Percentiles rank a stretch among this genome's conserved stretches.
These are phyloP conservation scores for Pemphigus obesinymphae DNA, from an alignment of 1,140 invertebrate species.

Conservation along the genomic window DNA sequence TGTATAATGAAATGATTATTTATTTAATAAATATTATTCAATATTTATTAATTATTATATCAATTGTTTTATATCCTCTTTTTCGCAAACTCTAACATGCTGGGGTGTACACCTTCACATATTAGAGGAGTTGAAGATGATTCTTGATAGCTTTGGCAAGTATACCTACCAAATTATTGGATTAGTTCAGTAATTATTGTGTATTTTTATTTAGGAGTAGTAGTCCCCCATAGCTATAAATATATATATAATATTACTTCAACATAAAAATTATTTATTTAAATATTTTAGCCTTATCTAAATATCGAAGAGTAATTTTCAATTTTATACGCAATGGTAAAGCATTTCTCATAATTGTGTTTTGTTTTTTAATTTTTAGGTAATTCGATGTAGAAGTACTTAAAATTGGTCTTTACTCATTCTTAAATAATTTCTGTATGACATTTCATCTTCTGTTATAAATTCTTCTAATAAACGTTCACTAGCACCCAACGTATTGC, in stretches of 20 bases:
- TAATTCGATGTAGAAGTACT: background rate
- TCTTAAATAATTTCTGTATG: background rate
- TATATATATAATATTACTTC: background rate
- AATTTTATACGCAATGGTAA: background rate
- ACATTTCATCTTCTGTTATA: background rate
- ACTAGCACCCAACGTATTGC: background rate
- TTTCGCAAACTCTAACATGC: too few species aligned
- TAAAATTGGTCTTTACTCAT: background rate
- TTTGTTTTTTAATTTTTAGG: background rate
- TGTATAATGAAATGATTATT: too few species aligned
- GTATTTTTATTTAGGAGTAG: too few species aligned
- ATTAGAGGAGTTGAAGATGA: too few species aligned
- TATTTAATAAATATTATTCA: too few species aligned
- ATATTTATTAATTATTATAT: too few species aligned
- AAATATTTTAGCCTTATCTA: background rate
- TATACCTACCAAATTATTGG: too few species aligned
- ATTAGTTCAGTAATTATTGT: too few species aligned
- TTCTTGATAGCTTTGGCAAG: too few species aligned
- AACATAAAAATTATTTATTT: background rate
- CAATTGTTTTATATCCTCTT: too few species aligned
- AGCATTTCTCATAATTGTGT: background rate
- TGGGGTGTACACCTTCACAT: too few species aligned
- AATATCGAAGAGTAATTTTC: background rate
- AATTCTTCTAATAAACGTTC: background rate
- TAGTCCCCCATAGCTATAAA: background rate